Evolutionary conservation across 2,888 invertebrate genomes (phyloP).

Genomic region (Microctonus aethiopoides): DNA sequence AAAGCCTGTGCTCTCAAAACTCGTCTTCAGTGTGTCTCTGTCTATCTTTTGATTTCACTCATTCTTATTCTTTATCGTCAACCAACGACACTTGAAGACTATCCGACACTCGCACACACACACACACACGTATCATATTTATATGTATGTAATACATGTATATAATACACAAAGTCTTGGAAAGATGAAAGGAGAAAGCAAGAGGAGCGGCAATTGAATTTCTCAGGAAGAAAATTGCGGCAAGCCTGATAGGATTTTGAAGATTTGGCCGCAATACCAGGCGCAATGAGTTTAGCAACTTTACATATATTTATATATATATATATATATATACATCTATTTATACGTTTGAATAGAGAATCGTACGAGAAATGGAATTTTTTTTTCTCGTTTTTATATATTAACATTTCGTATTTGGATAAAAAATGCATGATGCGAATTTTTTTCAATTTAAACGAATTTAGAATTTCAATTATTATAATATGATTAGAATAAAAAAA

Average conservation of each 20-base stretch:
- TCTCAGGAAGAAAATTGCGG: constrained; percentile 31
- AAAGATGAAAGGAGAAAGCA: constrained; percentile 15
- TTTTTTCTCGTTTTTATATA: constrained; percentile 33
- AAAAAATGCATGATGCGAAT: not conserved
- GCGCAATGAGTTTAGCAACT: constrained; percentile 32
- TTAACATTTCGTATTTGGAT: not conserved
- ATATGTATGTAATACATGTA: too few species aligned
- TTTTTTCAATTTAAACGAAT: not conserved
- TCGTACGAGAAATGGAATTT: constrained; percentile 38
- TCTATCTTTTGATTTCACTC: constrained; percentile 14
- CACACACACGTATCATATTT: not conserved
- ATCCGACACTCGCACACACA: not conserved
- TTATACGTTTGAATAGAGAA: constrained; percentile 15
- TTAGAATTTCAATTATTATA: not conserved
- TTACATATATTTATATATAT: not conserved
- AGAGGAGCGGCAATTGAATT: constrained; percentile 39
- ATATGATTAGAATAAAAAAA: too few species aligned
- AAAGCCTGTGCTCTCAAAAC: constrained; percentile 20
- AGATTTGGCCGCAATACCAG: constrained; percentile 26
- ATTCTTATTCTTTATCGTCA: not conserved
- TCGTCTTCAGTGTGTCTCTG: constrained; percentile 1
- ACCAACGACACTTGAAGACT: constrained; percentile 1
- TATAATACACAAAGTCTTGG: too few species aligned
- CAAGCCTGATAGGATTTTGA: constrained; percentile 31
- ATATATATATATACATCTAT: constrained; percentile 19